Conservation (phyloP, 2,797 vertebrate genomes). For the Clarias pachynema region DNA sequence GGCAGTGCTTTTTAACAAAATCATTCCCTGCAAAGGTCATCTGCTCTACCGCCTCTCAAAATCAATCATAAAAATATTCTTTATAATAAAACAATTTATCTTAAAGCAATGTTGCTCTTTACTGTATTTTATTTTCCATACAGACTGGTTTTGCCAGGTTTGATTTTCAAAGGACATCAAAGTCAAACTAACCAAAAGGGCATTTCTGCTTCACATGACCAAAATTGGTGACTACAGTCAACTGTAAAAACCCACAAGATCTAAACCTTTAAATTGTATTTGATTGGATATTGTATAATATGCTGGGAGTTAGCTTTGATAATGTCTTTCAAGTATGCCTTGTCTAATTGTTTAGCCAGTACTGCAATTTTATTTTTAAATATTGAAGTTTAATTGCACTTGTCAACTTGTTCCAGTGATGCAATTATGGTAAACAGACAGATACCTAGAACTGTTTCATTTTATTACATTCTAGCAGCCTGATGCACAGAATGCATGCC, state of each 20-base stretch:
- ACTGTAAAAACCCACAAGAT: background rate
- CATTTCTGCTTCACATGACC: background rate
- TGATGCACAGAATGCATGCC: slow-evolving; percentile 1
- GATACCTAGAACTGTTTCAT: background rate
- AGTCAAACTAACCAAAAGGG: background rate
- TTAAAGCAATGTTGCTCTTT: background rate
- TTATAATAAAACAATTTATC: background rate
- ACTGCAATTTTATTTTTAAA: background rate
- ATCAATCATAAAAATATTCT: background rate
- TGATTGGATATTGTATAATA: background rate
- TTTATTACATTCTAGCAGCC: background rate
- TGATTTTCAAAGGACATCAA: background rate
- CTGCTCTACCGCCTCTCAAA: background rate
- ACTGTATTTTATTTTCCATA: background rate
- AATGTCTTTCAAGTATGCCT: background rate
- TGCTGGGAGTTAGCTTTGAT: background rate
- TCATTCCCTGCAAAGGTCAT: background rate
- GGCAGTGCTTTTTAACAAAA: background rate
- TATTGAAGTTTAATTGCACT: background rate
- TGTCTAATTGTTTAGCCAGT: slow-evolving; percentile 2
- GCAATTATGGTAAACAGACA: background rate
- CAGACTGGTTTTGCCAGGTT: background rate
- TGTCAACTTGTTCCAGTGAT: background rate
- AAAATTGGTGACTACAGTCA: background rate
- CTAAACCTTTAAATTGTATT: background rate